A percentile compares a stretch with the other conserved stretches of the same genome.
These are phyloP conservation scores for Spea hammondii DNA, from an alignment of 2,797 vertebrate genomes.

Conservation along the genomic window DNA sequence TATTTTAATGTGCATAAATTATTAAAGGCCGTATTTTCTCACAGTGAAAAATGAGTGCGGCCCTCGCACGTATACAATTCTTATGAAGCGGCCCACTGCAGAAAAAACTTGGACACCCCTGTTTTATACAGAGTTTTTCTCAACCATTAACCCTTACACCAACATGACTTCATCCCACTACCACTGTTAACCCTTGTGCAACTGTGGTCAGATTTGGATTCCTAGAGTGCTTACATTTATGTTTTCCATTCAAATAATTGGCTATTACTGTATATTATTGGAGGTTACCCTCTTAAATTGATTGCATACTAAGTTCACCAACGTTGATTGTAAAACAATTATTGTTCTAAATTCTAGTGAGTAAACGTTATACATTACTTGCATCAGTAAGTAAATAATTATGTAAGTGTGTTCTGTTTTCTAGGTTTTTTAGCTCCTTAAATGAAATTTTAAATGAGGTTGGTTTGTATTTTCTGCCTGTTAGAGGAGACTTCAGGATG, in stretches of 20 bases:
- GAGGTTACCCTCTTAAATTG: conserved; percentile 1
- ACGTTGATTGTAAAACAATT: conserved; percentile 31
- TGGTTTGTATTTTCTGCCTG: conserved; percentile 55
- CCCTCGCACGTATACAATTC: too few species aligned
- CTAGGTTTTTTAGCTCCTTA: not conserved
- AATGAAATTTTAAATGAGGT: conserved; percentile 30
- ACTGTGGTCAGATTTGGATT: not conserved
- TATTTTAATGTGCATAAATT: too few species aligned
- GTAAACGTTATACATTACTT: conserved; percentile 12
- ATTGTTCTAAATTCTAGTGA: conserved; percentile 43
- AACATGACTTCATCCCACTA: too few species aligned
- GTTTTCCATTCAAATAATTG: conserved; percentile 12
- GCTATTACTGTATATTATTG: conserved; percentile 4
- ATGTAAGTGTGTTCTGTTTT: conserved; percentile 48
- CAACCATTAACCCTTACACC: too few species aligned
- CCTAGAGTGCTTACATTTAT: not conserved
- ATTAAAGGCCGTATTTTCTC: too few species aligned
- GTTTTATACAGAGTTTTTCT: too few species aligned
- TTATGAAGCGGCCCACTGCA: too few species aligned
- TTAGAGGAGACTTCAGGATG: conserved; percentile 53
- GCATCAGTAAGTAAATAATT: conserved; percentile 40
- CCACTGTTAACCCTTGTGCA: too few species aligned
- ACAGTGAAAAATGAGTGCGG: too few species aligned
- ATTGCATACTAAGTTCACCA: conserved; percentile 9
- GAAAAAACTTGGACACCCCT: too few species aligned